A percentile compares a stretch with the other conserved stretches of the same genome.
phyloP scores from a whole-genome alignment of 2,113 vertebrate genomes.

The Brienomyrus longianalis region DNA sequence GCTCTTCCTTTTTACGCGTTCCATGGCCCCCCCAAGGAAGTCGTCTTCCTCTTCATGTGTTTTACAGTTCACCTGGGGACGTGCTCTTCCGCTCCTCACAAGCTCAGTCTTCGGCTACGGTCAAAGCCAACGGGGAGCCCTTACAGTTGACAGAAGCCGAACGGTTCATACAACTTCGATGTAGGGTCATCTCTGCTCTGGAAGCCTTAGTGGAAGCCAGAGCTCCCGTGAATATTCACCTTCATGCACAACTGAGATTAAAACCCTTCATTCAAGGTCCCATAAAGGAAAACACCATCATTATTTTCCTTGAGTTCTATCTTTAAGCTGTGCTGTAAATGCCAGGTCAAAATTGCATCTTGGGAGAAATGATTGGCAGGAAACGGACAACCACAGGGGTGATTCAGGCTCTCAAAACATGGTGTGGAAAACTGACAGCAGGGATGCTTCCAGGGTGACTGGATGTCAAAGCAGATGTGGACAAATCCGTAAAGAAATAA shows the following conservation, averaged over 20 bases:
- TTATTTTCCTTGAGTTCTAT: not conserved
- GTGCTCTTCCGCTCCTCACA: not conserved
- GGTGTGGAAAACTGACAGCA: not conserved
- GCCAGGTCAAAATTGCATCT: not conserved
- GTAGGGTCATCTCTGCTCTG: not conserved
- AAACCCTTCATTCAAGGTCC: not conserved
- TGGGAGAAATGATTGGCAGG: not conserved
- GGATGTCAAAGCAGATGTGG: not conserved
- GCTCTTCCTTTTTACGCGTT: not conserved
- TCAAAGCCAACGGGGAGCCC: not conserved
- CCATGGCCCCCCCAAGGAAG: not conserved
- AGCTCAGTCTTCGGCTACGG: not conserved
- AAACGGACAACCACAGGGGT: not conserved
- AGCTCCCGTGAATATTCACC: not conserved
- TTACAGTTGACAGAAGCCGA: not conserved
- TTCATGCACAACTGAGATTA: not conserved
- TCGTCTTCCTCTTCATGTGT: not conserved
- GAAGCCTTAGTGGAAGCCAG: not conserved
- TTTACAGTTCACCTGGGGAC: not conserved
- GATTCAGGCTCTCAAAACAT: not conserved
- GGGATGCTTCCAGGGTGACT: not conserved
- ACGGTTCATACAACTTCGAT: not conserved
- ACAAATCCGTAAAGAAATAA: not conserved
- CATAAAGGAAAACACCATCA: not conserved
- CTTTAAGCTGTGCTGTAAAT: not conserved